Conservation (phyloP, 1,140 invertebrate genomes). For the Mya arenaria region DNA sequence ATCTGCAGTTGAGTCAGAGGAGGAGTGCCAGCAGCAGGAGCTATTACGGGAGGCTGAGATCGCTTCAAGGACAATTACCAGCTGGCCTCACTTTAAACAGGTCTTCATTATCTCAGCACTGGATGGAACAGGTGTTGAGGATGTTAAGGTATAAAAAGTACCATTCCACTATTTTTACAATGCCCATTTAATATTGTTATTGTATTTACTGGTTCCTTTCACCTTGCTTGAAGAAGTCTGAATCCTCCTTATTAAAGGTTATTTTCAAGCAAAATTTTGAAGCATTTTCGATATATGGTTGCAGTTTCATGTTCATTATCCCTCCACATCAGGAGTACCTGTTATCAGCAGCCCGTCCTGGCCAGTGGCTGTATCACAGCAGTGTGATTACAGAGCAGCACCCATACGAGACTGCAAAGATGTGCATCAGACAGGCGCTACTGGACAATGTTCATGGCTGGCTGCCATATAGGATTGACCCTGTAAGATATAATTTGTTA, state of each 20-base stretch:
- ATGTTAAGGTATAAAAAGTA: slow-evolving; percentile 85
- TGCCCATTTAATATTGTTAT: too few relatives aligned
- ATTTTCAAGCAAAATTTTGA: too few relatives aligned
- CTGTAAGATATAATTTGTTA: too few relatives aligned
- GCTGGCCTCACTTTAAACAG: slow-evolving; percentile 90
- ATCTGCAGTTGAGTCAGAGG: neutral
- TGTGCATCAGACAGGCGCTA: slow-evolving; percentile 89
- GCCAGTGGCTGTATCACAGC: slow-evolving; percentile 86
- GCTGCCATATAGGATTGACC: slow-evolving; percentile 89
- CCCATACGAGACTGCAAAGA: slow-evolving; percentile 86
- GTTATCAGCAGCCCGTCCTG: slow-evolving; percentile 84
- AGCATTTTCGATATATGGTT: too few relatives aligned
- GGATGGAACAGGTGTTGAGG: slow-evolving; percentile 87
- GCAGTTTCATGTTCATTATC: too few relatives aligned
- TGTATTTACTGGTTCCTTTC: too few relatives aligned
- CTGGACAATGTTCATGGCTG: slow-evolving; percentile 90
- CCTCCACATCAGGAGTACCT: slow-evolving; percentile 86
- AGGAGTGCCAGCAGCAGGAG: slow-evolving; percentile 1
- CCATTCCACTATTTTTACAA: neutral
- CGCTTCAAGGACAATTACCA: slow-evolving; percentile 58
- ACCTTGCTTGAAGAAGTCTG: too few relatives aligned
- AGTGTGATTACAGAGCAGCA: slow-evolving; percentile 88
- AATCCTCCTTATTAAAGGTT: too few relatives aligned
- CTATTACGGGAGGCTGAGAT: slow-evolving; percentile 6
- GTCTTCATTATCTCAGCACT: slow-evolving; percentile 95